Percentiles rank a stretch among this genome's conserved stretches.
These are phyloP conservation scores for Dermochelys coriacea DNA, from an alignment of 2,797 vertebrate species.

Conservation along the genomic window DNA sequence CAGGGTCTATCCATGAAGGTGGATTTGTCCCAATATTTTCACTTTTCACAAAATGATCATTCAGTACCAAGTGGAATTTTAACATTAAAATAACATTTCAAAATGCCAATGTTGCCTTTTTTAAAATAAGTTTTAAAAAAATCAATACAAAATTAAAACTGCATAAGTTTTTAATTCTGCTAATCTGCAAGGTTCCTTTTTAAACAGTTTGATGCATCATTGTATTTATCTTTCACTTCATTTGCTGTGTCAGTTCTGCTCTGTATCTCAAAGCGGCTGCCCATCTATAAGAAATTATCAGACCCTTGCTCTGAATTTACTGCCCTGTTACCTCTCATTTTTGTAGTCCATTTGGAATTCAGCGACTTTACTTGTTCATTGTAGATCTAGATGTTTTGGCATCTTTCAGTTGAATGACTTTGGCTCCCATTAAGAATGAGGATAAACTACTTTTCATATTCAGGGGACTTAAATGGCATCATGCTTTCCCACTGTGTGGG, in stretches of 20 bases:
- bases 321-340: neutral
- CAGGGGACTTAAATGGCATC: neutral
- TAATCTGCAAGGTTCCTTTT: neutral
- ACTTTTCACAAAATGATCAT: too few species aligned
- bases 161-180: neutral
- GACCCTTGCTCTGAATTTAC: neutral
- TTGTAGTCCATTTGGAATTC: constrained; percentile 16
- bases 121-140: neutral
- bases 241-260: neutral
- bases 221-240: neutral
- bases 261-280: neutral
- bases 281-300: neutral
- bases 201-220: fast-evolving
- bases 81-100: neutral
- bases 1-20: neutral
- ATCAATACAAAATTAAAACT: neutral
- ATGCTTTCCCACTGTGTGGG: neutral
- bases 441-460: neutral
- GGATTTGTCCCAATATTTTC: neutral
- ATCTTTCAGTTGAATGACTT: constrained; percentile 8
- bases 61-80: neutral
- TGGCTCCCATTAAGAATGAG: neutral
- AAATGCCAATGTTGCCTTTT: neutral
- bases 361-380: neutral
- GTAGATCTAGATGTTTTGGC: neutral